A percentile compares a stretch with the other conserved stretches of the same genome.
Conservation (phyloP, 1,140 invertebrate genomes). For the Bicyclus anynana region DNA sequence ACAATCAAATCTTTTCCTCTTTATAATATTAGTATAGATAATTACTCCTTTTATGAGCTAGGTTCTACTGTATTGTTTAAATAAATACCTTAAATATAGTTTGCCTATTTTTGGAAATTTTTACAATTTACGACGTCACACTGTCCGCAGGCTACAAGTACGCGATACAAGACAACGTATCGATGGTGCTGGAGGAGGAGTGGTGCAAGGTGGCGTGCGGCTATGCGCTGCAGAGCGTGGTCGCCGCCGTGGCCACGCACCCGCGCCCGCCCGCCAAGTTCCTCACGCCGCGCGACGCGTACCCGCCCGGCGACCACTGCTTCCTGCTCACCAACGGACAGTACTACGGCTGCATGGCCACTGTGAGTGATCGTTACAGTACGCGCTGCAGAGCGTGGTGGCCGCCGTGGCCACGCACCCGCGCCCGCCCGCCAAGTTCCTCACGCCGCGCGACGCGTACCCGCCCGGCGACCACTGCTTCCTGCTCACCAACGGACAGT, state of each 20-base stretch:
- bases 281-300: conserved; percentile 84
- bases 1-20: no score
- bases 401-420: conserved; percentile 50
- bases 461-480: conserved; percentile 83
- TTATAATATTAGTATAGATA: no score
- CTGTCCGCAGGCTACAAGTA: conserved; percentile 62
- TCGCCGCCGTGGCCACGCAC: conserved; percentile 66
- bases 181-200: conserved; percentile 83
- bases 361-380: conserved; percentile 81
- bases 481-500: conserved; percentile 83
- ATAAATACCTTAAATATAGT: no score
- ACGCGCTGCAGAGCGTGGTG: conserved; percentile 84
- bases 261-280: conserved; percentile 66
- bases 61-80: no score
- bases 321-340: conserved; percentile 87
- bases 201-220: conserved; percentile 79
- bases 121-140: no score
- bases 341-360: conserved; percentile 88
- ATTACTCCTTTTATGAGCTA: no score
- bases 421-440: conserved; percentile 67
- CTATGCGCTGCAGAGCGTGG: conserved; percentile 84
- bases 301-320: conserved; percentile 80
- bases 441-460: conserved; percentile 85
- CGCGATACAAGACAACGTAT: conserved; percentile 64
- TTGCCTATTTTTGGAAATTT: no score